Evolutionary conservation across 2,888 invertebrate species (phyloP), one percentile per base, ranked within the genome.

Genomic region (Acrocera orbiculus): DNA sequence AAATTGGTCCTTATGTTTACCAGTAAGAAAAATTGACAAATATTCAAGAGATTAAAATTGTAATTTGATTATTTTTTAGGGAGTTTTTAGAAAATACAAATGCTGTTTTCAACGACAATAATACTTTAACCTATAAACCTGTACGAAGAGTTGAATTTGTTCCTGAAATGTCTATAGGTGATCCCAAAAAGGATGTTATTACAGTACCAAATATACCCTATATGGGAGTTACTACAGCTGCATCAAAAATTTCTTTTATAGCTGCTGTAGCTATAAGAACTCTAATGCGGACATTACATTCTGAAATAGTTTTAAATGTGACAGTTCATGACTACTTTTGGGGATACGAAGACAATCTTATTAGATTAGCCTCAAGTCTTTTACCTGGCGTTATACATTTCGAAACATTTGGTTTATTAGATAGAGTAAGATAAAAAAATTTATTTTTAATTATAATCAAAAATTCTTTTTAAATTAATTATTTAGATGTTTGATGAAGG

Each of bases 1-100:
- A 86, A 62, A 54, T 82, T 14, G 86, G 86, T 1, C 86, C 86
- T 1, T 85, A 80, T 49, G 72, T 77, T 13, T 90, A 83, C 59
- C 73, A 73, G 83, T 83, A 58, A 67, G 70, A 63, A 35, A 27
- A 32, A 51, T 19, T 27, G 5, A 19, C 19, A 19, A n/a, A n/a
- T n/a, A n/a, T n/a, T n/a, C n/a, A n/a, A n/a, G n/a, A n/a, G n/a
- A n/a, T n/a, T n/a, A n/a, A 19, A 19, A 7, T 5, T 19, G 19
- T 19, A 11, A n/a, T 23, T 13, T 32, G 5, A 13, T 13, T 15
- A n/a, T 26, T 43, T 61, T 56, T 76, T 55, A 79, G 79, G 48
- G 83, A 85, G 57, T 49, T 65, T 28, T 54, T 82, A 32, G 70
- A 68, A 30, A 75, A 83, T 47, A 57, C 62, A 20, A 75, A 83